Conservation (phyloP, 2,797 vertebrate genomes). For the Perodicticus potto region DNA sequence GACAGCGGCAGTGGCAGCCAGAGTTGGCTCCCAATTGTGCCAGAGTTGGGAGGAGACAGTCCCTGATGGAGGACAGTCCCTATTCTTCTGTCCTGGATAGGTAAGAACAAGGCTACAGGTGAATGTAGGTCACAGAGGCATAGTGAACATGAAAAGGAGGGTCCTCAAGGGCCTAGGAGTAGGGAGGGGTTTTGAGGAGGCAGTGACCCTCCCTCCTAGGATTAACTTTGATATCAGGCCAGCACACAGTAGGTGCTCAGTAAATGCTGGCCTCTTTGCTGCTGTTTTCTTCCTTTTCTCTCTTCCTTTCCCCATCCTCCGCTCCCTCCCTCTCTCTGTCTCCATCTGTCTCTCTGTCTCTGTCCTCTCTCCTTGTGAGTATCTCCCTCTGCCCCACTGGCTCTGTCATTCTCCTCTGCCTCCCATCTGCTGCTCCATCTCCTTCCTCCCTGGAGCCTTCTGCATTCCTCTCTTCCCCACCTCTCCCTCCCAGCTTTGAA, state of each 20-base stretch:
- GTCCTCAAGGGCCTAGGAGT: background rate
- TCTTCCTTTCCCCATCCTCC: background rate
- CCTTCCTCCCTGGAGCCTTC: background rate
- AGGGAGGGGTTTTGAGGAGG: background rate
- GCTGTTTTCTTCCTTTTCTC: background rate
- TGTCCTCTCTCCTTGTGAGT: background rate
- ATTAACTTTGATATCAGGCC: background rate
- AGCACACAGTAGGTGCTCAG: background rate
- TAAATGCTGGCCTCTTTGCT: background rate
- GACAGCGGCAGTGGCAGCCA: background rate
- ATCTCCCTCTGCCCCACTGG: background rate
- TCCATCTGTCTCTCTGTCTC: background rate
- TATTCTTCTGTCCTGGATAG: background rate
- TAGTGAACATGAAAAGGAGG: background rate
- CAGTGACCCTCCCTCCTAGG: background rate
- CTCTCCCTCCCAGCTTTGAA: background rate
- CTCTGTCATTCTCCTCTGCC: background rate
- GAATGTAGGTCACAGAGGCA: no score
- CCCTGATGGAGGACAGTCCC: background rate
- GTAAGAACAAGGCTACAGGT: background rate
- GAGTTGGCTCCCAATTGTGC: background rate
- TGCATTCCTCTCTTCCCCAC: background rate
- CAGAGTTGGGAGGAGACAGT: no score
- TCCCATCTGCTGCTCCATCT: background rate
- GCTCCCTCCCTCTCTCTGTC: background rate